Percentiles rank a stretch among this genome's conserved stretches.
These are phyloP conservation scores for Cherax destructor DNA, from an alignment of 1,140 invertebrate genomes.

Conservation along the genomic window DNA sequence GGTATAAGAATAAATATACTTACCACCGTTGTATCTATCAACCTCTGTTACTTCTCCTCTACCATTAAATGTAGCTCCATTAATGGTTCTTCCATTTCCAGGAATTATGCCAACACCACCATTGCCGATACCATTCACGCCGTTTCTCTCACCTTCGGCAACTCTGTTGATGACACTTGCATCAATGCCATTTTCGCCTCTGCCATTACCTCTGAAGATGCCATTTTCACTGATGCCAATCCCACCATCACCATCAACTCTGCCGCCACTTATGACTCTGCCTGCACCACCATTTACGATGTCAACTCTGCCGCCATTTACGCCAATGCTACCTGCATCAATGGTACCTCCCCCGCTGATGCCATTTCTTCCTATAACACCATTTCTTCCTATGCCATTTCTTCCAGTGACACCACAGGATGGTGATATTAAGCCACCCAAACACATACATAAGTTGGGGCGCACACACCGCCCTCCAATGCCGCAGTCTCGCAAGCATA, in stretches of 20 bases:
- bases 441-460: conserved; percentile 89
- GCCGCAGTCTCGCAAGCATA: conserved; percentile 85
- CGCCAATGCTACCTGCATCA: conserved; percentile 79
- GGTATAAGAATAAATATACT: too few species aligned
- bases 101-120: too few species aligned
- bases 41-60: too few species aligned
- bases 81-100: too few species aligned
- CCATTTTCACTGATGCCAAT: conserved; percentile 5
- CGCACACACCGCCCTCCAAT: conserved; percentile 84
- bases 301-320: conserved; percentile 83
- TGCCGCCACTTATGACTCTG: background rate
- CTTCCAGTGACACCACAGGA: conserved; percentile 70
- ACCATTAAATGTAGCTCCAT: too few species aligned
- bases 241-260: conserved; percentile 3
- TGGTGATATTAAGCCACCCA: conserved; percentile 76
- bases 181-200: too few species aligned
- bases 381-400: background rate
- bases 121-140: background rate
- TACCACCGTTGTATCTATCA: too few species aligned
- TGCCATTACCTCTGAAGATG: too few species aligned
- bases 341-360: conserved; percentile 80
- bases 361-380: conserved; percentile 32
- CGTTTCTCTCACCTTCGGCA: background rate
- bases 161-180: background rate
- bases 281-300: conserved; percentile 78